Percentiles rank a stretch among this genome's conserved stretches.
Evolutionary conservation across 2,888 invertebrate species (phyloP).

Genomic region (Listrodromus nycthemerus): DNA sequence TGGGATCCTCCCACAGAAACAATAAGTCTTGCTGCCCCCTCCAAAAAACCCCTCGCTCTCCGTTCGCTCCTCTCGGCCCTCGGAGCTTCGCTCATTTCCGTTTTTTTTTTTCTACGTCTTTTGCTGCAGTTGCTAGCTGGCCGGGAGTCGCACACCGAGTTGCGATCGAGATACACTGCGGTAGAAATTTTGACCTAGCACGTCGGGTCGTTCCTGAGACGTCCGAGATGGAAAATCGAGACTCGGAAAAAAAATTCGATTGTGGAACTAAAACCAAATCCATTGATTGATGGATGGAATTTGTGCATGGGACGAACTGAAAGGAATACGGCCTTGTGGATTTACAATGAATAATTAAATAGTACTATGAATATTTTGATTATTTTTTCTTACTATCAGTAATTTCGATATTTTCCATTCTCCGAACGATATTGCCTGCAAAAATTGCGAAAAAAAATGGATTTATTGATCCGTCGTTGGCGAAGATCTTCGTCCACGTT

Average conservation of each 20-base stretch:
- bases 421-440: not conserved
- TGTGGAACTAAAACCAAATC: no score
- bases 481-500: not conserved
- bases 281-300: no score
- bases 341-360: no score
- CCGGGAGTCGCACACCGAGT: not conserved
- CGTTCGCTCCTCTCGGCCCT: slow-evolving; percentile 4
- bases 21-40: slow-evolving; percentile 71
- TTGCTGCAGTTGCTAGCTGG: not conserved
- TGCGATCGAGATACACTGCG: not conserved
- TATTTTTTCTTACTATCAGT: not conserved
- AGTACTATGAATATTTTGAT: no score
- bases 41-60: not conserved
- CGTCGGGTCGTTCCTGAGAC: not conserved
- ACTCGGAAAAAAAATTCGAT: not conserved
- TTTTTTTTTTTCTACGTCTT: slow-evolving; percentile 16
- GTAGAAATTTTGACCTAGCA: not conserved
- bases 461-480: not conserved
- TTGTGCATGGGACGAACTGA: no score
- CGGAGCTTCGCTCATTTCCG: not conserved
- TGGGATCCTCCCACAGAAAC: slow-evolving; percentile 84
- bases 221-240: not conserved
- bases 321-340: no score
- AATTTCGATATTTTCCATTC: not conserved
- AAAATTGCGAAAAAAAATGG: not conserved